A percentile compares a stretch with the other conserved stretches of the same genome.
Conservation (phyloP, 2,888 invertebrate species). For the Pantelozetes paolii region DNA sequence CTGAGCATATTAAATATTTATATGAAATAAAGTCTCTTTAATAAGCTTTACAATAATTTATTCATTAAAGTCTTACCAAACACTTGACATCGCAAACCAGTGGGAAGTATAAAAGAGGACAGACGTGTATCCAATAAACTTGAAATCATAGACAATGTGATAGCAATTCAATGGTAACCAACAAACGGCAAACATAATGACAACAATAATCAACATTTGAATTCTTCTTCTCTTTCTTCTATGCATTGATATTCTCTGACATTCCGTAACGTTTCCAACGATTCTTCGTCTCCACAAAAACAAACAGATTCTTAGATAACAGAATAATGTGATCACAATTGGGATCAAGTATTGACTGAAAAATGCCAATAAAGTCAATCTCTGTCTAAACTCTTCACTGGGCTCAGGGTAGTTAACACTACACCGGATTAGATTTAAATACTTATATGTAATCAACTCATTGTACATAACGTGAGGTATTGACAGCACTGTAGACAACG, state of each 20-base stretch:
- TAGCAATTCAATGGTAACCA: conserved; percentile 93
- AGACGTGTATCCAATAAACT: not conserved
- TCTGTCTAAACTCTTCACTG: not conserved
- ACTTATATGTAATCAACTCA: conserved; percentile 34
- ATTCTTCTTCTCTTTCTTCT: conserved; percentile 26
- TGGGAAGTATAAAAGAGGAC: not conserved
- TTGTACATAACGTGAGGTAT: conserved; percentile 42
- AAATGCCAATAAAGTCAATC: conserved; percentile 49
- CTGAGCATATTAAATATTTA: too few species aligned
- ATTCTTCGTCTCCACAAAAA: conserved; percentile 51
- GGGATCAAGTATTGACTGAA: conserved; percentile 55
- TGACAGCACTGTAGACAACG: not conserved
- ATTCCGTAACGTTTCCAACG: conserved; percentile 53
- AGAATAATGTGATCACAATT: conserved; percentile 51
- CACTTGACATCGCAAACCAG: conserved; percentile 11
- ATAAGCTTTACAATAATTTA: conserved; percentile 10
- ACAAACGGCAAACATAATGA: conserved; percentile 87
- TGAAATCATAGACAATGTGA: conserved; percentile 63
- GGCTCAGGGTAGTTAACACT: not conserved
- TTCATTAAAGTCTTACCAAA: not conserved
- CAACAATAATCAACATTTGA: conserved; percentile 91
- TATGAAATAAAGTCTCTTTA: too few species aligned
- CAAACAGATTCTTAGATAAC: conserved; percentile 53
- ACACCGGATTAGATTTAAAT: conserved; percentile 40
- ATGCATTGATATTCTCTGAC: conserved; percentile 49